Evolutionary conservation across 2,113 vertebrate genomes (phyloP).

Genomic region (Tamias sibiricus): DNA sequence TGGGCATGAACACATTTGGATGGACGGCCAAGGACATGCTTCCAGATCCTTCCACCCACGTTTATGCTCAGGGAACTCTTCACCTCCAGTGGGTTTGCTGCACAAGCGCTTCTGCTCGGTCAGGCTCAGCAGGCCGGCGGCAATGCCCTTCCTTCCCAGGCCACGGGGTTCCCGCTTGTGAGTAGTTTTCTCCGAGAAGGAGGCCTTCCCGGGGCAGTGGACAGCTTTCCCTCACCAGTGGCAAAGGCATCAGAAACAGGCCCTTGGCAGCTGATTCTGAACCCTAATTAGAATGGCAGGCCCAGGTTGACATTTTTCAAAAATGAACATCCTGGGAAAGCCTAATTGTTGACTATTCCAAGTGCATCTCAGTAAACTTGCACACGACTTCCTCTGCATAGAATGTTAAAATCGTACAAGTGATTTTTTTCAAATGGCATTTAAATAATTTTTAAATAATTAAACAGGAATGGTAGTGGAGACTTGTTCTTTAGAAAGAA

Average conservation of each 20-base stretch:
- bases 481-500: slow-evolving; percentile 80
- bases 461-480: slow-evolving; percentile 75
- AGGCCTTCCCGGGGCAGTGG: no score
- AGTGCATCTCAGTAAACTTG: slow-evolving; percentile 79
- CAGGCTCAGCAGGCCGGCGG: fast-evolving
- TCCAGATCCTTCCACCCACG: no score
- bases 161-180: no score
- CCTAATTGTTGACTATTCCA: slow-evolving; percentile 71
- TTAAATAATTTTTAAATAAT: slow-evolving; percentile 85
- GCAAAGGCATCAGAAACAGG: slow-evolving; percentile 38
- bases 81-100: neutral
- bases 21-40: fast-evolving
- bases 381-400: slow-evolving; percentile 60
- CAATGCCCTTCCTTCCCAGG: no score
- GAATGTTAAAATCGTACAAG: slow-evolving; percentile 69
- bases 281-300: slow-evolving; percentile 69
- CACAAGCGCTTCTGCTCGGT: neutral
- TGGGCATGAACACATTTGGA: no score
- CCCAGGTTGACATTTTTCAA: slow-evolving; percentile 76
- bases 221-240: slow-evolving; percentile 13
- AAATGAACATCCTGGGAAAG: slow-evolving; percentile 68
- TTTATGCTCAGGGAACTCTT: neutral
- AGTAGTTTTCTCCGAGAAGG: fast-evolving
- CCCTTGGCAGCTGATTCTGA: slow-evolving; percentile 72
- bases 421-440: slow-evolving; percentile 81